Evolutionary conservation across 2,797 vertebrate genomes (phyloP).

Genomic region (Trachops cirrhosus): DNA sequence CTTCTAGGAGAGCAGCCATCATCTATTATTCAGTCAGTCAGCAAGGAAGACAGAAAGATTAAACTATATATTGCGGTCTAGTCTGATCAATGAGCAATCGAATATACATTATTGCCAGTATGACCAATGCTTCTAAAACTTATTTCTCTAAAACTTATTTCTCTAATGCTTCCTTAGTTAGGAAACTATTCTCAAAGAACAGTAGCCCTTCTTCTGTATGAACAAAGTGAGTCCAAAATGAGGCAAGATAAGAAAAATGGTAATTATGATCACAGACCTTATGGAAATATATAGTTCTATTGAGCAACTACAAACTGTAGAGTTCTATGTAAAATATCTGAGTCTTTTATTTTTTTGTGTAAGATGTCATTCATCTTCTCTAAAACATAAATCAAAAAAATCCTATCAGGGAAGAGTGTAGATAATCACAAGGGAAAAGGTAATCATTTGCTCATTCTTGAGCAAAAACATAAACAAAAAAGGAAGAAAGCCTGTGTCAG

Average conservation of each 20-base stretch:
- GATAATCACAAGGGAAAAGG: background rate
- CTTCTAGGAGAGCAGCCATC: background rate
- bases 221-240: background rate
- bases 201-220: background rate
- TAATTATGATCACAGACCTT: background rate
- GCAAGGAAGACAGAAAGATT: background rate
- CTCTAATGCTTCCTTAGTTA: background rate
- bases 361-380: conserved; percentile 7
- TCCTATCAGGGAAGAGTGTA: background rate
- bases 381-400: background rate
- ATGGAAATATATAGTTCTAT: background rate
- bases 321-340: background rate
- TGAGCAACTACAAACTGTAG: conserved; percentile 9
- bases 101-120: background rate
- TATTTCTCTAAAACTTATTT: background rate
- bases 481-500: background rate
- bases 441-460: background rate
- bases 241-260: background rate
- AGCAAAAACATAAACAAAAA: background rate
- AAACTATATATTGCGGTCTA: background rate
- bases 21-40: background rate
- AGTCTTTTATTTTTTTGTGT: background rate
- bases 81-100: background rate
- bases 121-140: background rate
- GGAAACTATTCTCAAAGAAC: background rate